Base-by-base conservation (phyloP, 2,888 invertebrate species). In the Alloscopus bannaensis region DNA sequence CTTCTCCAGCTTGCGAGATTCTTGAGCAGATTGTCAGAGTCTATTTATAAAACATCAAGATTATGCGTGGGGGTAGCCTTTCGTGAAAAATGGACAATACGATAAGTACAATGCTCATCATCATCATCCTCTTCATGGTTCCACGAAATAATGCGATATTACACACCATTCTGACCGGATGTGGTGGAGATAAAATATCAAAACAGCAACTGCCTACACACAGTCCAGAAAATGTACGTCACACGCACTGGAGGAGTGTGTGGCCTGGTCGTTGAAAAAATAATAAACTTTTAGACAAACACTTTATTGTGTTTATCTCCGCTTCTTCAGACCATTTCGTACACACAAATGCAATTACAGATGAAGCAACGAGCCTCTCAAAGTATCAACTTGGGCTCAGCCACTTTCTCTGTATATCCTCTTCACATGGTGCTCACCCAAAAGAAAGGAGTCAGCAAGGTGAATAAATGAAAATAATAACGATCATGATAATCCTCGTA, bases 391-490 rank as follows among this genome's bases (percentile, higher is more conserved):
- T 45, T 45, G 13, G 3, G 4, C 42, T 50, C 28, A 2, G 16
- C 50, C 18, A n/a, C 22, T 66, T 66, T n/a, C n/a, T n/a, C n/a
- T n/a, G n/a, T n/a, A n/a, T n/a, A n/a, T n/a, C n/a, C n/a, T n/a
- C n/a, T n/a, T n/a, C n/a, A n/a, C n/a, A n/a, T n/a, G n/a, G n/a
- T n/a, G n/a, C n/a, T n/a, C n/a, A n/a, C n/a, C n/a, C n/a, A 29
- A 57, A 29, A 28, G 26, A 64, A 42, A 31, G 24, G 68, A 71
- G 71, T 60, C 60, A 60, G 71, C 47, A 71, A 71, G 71, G 71
- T 71, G 71, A 71, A 71, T 71, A 71, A 71, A 71, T 71, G 71
- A 71, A 71, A 71, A 71, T 71, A 71, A 71, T 71, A 71, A 71
- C 71, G 71, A 71, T 69, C 71, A 71, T 36, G 71, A 62, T 71